phyloP scores from a whole-genome alignment of 2,888 invertebrate genomes.

The Leptinotarsa haldemani region DNA sequence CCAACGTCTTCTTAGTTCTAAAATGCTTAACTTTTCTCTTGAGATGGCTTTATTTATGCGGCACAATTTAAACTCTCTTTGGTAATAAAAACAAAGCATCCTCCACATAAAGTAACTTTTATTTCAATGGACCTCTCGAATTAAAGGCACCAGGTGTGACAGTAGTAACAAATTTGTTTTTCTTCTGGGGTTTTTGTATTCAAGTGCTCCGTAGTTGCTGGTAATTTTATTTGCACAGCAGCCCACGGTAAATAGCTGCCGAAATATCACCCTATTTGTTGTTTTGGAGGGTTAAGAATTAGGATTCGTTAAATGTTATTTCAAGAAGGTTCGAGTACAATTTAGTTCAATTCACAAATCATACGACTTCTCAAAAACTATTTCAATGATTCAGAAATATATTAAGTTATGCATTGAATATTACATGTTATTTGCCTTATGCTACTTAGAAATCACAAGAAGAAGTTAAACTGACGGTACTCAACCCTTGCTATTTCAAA shows the following conservation, averaged over 20 bases:
- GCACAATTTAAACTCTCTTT: slow-evolving; percentile 18
- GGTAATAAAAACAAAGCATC: slow-evolving; percentile 15
- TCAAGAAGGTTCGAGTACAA: not conserved
- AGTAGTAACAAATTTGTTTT: slow-evolving; percentile 29
- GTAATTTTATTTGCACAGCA: slow-evolving; percentile 71
- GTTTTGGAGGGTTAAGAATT: not conserved
- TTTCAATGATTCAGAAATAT: too few species aligned
- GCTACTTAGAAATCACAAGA: too few species aligned
- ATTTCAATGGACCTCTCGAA: not conserved
- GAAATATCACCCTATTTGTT: not conserved
- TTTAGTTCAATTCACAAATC: slow-evolving; percentile 17
- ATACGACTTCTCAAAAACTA: too few species aligned
- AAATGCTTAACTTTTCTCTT: not conserved
- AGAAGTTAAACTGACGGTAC: too few species aligned
- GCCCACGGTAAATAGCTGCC: slow-evolving; percentile 88
- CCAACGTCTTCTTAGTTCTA: slow-evolving; percentile 3
- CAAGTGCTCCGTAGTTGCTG: not conserved
- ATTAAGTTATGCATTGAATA: too few species aligned
- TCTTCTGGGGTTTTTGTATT: slow-evolving; percentile 25
- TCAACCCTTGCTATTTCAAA: too few species aligned
- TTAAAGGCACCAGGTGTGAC: slow-evolving; percentile 24
- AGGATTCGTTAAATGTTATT: slow-evolving; percentile 14
- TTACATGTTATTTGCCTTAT: too few species aligned
- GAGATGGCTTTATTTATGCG: slow-evolving; percentile 8
- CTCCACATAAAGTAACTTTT: slow-evolving; percentile 14